Conservation (phyloP, 1,140 invertebrate species). For the Tribolium madens region DNA sequence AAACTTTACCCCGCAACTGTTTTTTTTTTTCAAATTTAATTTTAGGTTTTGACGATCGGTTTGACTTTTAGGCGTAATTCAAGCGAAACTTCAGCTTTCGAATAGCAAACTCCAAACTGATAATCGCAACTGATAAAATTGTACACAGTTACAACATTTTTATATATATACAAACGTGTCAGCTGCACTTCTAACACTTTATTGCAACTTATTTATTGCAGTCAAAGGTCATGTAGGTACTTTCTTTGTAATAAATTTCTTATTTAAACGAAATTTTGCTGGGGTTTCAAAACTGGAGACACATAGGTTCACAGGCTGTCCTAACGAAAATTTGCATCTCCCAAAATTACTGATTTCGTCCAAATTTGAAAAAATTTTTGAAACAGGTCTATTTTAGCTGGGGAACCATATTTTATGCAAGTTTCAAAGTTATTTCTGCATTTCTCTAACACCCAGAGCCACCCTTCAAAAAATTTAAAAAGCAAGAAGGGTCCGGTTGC, state of each 20-base stretch:
- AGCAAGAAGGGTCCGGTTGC: too few species aligned
- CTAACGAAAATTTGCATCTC: too few species aligned
- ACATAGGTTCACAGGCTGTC: too few species aligned
- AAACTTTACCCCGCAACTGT: slow-evolving; percentile 25
- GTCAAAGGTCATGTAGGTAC: slow-evolving; percentile 16
- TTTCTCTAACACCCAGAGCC: too few species aligned
- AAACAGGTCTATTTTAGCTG: too few species aligned
- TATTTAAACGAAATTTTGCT: slow-evolving; percentile 18
- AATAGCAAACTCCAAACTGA: not conserved
- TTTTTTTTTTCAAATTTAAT: slow-evolving; percentile 11
- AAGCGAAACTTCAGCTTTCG: not conserved
- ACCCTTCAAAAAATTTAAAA: too few species aligned
- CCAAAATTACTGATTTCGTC: too few species aligned
- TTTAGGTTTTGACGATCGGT: slow-evolving; percentile 1
- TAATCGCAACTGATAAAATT: slow-evolving; percentile 30
- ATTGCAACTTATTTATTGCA: slow-evolving; percentile 1
- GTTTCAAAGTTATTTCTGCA: too few species aligned
- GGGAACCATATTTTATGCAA: too few species aligned
- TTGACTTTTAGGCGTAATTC: not conserved
- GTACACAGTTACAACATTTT: not conserved
- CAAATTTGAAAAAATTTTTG: too few species aligned
- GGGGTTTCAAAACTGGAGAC: too few species aligned
- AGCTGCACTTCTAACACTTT: not conserved
- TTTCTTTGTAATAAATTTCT: not conserved
- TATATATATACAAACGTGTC: not conserved